Conservation (phyloP, 2,888 invertebrate species). For the Resseliella maxima region DNA sequence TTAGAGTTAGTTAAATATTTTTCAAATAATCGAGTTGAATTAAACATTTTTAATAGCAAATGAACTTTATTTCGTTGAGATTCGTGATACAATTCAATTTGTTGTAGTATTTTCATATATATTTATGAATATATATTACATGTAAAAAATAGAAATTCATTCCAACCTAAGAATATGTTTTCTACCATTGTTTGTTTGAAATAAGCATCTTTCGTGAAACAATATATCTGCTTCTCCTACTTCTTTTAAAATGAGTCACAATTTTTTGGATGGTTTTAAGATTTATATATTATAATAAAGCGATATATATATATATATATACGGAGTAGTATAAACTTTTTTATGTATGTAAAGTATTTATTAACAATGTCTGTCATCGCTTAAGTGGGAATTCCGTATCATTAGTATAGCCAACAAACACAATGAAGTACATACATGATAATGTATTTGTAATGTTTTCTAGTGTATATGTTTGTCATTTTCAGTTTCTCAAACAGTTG, state of each 20-base stretch:
- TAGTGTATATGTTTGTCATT: not conserved
- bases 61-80: too few species aligned
- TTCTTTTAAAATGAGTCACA: not conserved
- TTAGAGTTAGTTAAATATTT: too few species aligned
- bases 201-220: not conserved
- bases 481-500: not conserved
- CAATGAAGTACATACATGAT: not conserved
- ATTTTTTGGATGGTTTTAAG: not conserved
- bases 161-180: not conserved
- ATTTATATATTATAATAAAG: not conserved
- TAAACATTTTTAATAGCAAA: too few species aligned
- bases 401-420: not conserved
- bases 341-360: not conserved
- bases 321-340: not conserved
- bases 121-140: too few species aligned
- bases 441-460: not conserved
- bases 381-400: not conserved
- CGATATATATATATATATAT: not conserved
- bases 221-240: not conserved
- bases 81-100: too few species aligned
- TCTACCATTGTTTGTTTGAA: not conserved
- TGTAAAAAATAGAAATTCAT: too few species aligned
- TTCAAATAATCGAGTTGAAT: too few species aligned
- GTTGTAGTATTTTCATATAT: too few species aligned
- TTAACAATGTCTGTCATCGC: constrained; percentile 2